Percentiles rank a stretch among this genome's conserved stretches.
These are phyloP conservation scores for Menidia beryllina DNA, from an alignment of 2,113 vertebrate species.

Conservation along the genomic window DNA sequence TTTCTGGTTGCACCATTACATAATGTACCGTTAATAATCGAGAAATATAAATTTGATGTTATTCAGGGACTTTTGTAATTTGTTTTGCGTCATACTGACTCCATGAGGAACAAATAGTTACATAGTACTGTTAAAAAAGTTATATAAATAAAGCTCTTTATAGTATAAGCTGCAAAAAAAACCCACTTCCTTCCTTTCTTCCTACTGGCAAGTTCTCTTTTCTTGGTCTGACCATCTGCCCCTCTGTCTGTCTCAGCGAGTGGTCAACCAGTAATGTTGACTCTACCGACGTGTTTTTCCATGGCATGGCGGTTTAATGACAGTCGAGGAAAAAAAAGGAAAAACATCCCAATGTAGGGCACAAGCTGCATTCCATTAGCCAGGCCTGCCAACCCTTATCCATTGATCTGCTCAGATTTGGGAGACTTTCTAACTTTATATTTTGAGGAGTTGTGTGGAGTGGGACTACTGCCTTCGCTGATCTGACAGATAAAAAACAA, in stretches of 20 bases:
- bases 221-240: slow-evolving; percentile 16
- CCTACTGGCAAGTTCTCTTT: slow-evolving; percentile 9
- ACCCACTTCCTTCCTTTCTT: not conserved
- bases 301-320: slow-evolving; percentile 60
- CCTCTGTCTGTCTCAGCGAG: slow-evolving; percentile 35
- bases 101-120: too few species aligned
- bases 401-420: slow-evolving; percentile 77
- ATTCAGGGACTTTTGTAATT: not conserved
- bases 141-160: too few species aligned
- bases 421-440: slow-evolving; percentile 79
- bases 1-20: not conserved
- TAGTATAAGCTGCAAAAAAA: slow-evolving; percentile 13
- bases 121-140: too few species aligned
- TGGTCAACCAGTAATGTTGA: slow-evolving; percentile 10
- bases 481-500: slow-evolving; percentile 80
- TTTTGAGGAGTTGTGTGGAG: slow-evolving; percentile 72
- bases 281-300: slow-evolving; percentile 12
- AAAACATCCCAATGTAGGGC: slow-evolving; percentile 79
- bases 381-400: slow-evolving; percentile 77
- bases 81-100: too few species aligned
- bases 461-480: slow-evolving; percentile 66
- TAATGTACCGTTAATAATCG: not conserved
- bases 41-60: not conserved
- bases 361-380: slow-evolving; percentile 80
- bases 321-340: slow-evolving; percentile 51